Evolutionary conservation across 64 coral and sea anemone genomes (phyloP).

Genomic region (Anthopleura sola): DNA sequence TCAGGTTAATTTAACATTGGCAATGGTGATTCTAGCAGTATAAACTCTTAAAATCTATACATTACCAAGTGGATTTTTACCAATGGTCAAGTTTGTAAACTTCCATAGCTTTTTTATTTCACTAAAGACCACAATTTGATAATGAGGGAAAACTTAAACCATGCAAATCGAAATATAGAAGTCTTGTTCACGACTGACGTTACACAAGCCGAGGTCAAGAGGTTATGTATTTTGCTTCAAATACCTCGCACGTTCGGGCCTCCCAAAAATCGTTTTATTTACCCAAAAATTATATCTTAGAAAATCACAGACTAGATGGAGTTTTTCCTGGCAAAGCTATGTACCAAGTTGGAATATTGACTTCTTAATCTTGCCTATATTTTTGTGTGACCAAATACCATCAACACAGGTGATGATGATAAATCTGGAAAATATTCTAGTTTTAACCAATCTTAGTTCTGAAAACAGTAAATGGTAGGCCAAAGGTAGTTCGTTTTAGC

Average conservation of each 20-base stretch:
- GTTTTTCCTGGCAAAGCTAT: neutral
- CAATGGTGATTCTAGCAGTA: too few species aligned
- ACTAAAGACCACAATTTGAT: neutral
- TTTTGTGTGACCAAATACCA: conserved; percentile 4
- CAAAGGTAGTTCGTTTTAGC: neutral
- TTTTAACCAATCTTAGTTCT: neutral
- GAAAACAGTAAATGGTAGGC: neutral
- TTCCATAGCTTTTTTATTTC: neutral
- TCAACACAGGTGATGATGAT: neutral
- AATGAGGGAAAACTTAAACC: neutral
- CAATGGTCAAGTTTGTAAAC: neutral
- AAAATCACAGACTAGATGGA: conserved; percentile 15
- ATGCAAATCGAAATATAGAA: neutral
- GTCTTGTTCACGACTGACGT: conserved; percentile 2
- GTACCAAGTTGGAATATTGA: conserved; percentile 8
- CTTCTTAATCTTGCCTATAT: conserved; percentile 17
- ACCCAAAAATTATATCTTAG: conserved; percentile 22
- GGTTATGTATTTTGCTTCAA: neutral
- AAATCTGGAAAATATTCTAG: conserved; percentile 2
- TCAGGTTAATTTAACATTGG: neutral
- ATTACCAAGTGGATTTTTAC: neutral
- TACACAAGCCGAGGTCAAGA: conserved; percentile 8
- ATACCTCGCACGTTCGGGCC: neutral
- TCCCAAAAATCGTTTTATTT: conserved; percentile 23
- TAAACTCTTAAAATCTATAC: neutral